Evolutionary conservation across 2,888 invertebrate genomes (phyloP).

Genomic region (Drosophila subsilvestris): DNA sequence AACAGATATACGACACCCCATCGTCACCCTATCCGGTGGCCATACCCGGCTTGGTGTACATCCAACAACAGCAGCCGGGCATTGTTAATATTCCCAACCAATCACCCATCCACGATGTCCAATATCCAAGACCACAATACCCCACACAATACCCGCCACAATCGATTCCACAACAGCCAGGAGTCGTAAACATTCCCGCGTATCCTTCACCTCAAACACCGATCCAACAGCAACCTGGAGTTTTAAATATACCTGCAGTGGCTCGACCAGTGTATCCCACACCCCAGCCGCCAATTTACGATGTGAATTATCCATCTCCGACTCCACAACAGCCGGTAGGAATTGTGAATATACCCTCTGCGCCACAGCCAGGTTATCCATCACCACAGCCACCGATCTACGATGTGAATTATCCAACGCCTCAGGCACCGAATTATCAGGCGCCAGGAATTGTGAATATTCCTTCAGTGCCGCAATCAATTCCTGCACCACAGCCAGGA

Average conservation of each 20-base stretch:
- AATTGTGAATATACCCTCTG: background rate
- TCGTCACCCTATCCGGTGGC: slow-evolving; percentile 86
- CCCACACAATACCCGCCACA: too few species aligned
- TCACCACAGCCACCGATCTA: slow-evolving; percentile 31
- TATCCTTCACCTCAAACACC: slow-evolving; percentile 36
- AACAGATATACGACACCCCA: slow-evolving; percentile 88
- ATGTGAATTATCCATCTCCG: slow-evolving; percentile 23
- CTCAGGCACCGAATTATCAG: background rate
- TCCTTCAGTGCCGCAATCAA: background rate
- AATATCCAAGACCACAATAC: slow-evolving; percentile 4
- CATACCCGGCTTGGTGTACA: slow-evolving; percentile 86
- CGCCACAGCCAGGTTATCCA: slow-evolving; percentile 21
- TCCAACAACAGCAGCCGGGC: slow-evolving; percentile 41
- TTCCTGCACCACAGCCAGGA: background rate
- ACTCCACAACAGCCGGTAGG: background rate
- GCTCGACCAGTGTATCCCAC: slow-evolving; percentile 33
- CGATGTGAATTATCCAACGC: slow-evolving; percentile 21
- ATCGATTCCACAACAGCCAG: background rate
- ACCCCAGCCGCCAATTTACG: slow-evolving; percentile 26
- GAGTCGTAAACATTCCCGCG: slow-evolving; percentile 7
- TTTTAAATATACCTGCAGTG: slow-evolving; percentile 21
- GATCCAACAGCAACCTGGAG: background rate
- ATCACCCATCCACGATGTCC: too few species aligned
- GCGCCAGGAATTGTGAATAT: background rate
- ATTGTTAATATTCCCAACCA: slow-evolving; percentile 60